Conservation (phyloP, 2,113 vertebrate species). For the Athene noctua region DNA sequence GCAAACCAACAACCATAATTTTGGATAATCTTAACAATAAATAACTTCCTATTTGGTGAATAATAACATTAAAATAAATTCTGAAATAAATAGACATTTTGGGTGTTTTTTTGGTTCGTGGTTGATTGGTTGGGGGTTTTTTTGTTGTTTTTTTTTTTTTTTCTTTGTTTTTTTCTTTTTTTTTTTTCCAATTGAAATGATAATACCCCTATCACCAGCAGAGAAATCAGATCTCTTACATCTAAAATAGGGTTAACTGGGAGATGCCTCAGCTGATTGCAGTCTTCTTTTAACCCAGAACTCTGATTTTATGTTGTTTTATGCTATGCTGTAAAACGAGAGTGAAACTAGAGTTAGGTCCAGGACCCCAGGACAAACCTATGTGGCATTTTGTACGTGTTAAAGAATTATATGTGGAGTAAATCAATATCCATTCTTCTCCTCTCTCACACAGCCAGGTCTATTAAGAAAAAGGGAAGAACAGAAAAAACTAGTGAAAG, state of each 20-base stretch:
- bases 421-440: background rate
- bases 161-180: background rate
- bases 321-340: background rate
- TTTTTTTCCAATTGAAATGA: background rate
- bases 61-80: background rate
- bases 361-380: background rate
- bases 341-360: background rate
- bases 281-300: background rate
- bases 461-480: background rate
- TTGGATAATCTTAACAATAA: background rate
- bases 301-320: background rate
- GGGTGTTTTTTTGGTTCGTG: accelerated
- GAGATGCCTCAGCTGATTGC: background rate
- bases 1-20: background rate
- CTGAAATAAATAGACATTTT: background rate
- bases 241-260: background rate
- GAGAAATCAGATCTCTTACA: background rate
- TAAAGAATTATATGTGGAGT: background rate
- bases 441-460: background rate
- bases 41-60: background rate
- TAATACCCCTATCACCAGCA: background rate
- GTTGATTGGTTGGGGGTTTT: no score
- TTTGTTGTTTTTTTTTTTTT: no score
- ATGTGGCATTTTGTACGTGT: background rate
- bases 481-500: background rate